Base-by-base conservation (phyloP, 2,113 vertebrate species). In the Theristicus caerulescens region DNA sequence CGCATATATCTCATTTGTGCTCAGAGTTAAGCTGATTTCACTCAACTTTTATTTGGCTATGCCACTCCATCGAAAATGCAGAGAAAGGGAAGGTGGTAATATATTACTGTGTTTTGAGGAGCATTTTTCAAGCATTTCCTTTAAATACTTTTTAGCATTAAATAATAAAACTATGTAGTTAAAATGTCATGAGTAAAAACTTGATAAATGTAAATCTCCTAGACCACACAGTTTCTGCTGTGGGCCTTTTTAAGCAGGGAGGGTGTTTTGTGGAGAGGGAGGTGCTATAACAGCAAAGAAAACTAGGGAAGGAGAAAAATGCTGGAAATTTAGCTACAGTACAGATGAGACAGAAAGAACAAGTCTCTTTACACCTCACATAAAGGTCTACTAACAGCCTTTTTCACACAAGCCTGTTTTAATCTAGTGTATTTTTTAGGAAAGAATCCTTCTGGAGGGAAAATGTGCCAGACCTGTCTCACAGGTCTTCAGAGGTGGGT, bases 251-350 rank as follows among this genome's bases (percentile, higher is more conserved):
- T 40, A 40, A 57, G 12, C 8, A n/a, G 16, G 18, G 31, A 54
- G 7, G 26, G 3, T 1, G 3, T 81, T 6, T 12, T 18, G 24
- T 0, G 16, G 21, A 4, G 8, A 12, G 6, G 17, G 16, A 7
- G 13, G 5, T 31, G 13, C 20, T 57, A 6, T 34, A 85, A 44
- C 24, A 65, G 58, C 40, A 57, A 66, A 49, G 8, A 57, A 59
- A 51, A 57, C 13, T 10, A 5, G 7, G 7, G 10, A 54, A 55
- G 24, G 9, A 71, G 40, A 27, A 81, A 88, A 92, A 76, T 26
- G 57, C 31, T 77, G 12, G 27, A 36, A 64, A 70, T 70, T 44
- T 34, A 59, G 38, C 47, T 64, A 32, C 22, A 54, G 29, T 36
- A 18, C 34, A 58, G 21, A 34, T 7, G 8, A 64, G 38, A 57